A percentile compares a stretch with the other conserved stretches of the same genome.
phyloP scores from a whole-genome alignment of 2,797 vertebrate genomes.

The Intellagama lesueurii region DNA sequence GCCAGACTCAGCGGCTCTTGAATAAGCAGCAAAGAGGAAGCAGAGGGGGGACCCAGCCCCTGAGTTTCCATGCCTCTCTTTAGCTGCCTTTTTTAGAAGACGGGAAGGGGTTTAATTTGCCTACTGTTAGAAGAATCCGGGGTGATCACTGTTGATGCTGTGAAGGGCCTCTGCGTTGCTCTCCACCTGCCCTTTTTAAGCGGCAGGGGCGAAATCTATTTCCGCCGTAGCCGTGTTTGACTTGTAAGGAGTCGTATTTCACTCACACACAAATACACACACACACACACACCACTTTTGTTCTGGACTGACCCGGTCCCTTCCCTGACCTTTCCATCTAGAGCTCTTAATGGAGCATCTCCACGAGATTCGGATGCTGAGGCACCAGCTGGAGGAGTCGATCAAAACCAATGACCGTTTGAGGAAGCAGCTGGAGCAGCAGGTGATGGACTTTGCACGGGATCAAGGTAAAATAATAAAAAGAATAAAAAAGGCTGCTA shows the following conservation, averaged over 20 bases:
- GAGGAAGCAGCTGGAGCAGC: constrained; percentile 90
- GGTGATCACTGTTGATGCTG: background rate
- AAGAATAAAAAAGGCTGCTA: too few species aligned
- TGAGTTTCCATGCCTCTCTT: background rate
- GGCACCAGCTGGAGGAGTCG: constrained; percentile 91
- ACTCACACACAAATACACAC: too few species aligned
- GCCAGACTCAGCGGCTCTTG: background rate
- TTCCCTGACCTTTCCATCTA: constrained; percentile 72
- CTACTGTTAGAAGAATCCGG: background rate
- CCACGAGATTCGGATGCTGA: constrained; percentile 90
- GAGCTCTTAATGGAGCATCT: constrained; percentile 92
- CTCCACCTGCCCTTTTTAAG: background rate
- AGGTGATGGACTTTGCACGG: constrained; percentile 82
- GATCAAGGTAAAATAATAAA: constrained; percentile 82
- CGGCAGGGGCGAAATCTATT: background rate
- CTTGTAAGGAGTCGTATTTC: background rate
- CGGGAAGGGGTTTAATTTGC: background rate
- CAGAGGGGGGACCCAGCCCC: background rate
- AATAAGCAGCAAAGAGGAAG: background rate
- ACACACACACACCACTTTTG: too few species aligned
- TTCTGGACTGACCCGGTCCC: constrained; percentile 54
- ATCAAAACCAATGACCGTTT: constrained; percentile 93
- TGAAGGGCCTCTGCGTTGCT: background rate
- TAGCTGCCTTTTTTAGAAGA: background rate
- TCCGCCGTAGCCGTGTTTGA: background rate